These are phyloP conservation scores for Stenodera caucasica DNA, from an alignment of 2,888 invertebrate species.

Conservation along the genomic window DNA sequence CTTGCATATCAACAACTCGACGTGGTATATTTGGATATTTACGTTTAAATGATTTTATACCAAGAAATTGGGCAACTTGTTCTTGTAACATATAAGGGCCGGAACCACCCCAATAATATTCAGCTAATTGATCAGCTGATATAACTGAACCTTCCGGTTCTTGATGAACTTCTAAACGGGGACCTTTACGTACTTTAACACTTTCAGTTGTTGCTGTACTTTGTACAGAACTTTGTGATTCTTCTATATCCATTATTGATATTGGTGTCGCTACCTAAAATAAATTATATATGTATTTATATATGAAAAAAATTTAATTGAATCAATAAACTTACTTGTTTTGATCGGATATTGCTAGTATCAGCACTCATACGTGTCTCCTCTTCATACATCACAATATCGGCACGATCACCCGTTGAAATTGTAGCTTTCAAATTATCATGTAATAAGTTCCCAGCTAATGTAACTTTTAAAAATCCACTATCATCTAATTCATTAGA, in stretches of 20 bases:
- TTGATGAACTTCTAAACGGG: constrained; percentile 47
- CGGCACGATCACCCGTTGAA: constrained; percentile 24
- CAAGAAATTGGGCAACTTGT: constrained; percentile 91
- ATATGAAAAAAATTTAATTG: no score
- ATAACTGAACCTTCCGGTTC: constrained; percentile 50
- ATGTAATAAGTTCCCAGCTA: background rate
- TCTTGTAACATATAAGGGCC: constrained; percentile 95
- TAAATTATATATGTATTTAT: constrained; percentile 46
- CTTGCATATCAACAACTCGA: constrained; percentile 85
- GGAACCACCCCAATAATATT: constrained; percentile 85
- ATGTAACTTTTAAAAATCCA: background rate
- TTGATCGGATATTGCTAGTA: constrained; percentile 48
- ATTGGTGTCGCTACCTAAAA: constrained; percentile 31
- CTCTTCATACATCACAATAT: constrained; percentile 68
- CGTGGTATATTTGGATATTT: constrained; percentile 76
- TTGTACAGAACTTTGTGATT: constrained; percentile 81
- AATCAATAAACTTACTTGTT: constrained; percentile 44
- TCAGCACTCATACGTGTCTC: constrained; percentile 78
- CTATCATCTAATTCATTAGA: background rate
- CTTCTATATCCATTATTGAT: constrained; percentile 59
- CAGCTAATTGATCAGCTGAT: constrained; percentile 86
- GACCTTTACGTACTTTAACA: constrained; percentile 49
- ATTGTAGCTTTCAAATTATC: background rate
- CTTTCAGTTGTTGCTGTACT: constrained; percentile 73
- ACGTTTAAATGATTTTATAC: constrained; percentile 94